Percentiles rank a stretch among this genome's conserved stretches.
These are phyloP conservation scores for Plagiodera versicolora DNA, from an alignment of 2,888 invertebrate species.

Conservation along the genomic window DNA sequence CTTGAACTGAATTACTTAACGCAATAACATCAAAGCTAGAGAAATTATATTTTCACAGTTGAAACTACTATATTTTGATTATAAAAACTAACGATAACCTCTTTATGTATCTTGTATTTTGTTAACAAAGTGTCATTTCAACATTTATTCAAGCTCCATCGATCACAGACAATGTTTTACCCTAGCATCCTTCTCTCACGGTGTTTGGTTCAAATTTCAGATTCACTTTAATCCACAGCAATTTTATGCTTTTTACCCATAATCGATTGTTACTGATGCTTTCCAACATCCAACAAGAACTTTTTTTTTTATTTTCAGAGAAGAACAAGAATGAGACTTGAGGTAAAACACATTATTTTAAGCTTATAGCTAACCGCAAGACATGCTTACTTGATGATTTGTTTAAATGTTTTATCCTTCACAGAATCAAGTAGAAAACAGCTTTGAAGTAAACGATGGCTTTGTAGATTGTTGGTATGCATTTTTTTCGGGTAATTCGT, in stretches of 20 bases:
- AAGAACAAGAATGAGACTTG: background rate
- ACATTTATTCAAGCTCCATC: background rate
- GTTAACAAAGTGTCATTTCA: background rate
- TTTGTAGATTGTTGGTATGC: no score
- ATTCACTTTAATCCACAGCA: slow-evolving; percentile 1
- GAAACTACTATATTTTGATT: no score
- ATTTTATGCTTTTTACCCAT: background rate
- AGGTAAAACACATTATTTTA: background rate
- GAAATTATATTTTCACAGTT: no score
- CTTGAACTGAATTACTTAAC: no score
- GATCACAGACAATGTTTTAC: background rate
- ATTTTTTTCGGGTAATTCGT: no score
- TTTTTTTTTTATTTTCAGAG: background rate
- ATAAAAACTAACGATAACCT: no score
- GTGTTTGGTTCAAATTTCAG: background rate
- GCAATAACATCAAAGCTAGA: no score
- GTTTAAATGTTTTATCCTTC: background rate
- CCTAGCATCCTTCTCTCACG: background rate
- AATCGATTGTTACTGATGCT: background rate
- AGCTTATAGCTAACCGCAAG: background rate
- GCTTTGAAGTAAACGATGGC: no score
- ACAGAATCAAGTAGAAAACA: background rate
- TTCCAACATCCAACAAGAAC: background rate
- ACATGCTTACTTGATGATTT: background rate
- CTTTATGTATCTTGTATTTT: no score